phyloP scores from a whole-genome alignment of 2,113 vertebrate genomes.

The Cranoglanis bouderius region DNA sequence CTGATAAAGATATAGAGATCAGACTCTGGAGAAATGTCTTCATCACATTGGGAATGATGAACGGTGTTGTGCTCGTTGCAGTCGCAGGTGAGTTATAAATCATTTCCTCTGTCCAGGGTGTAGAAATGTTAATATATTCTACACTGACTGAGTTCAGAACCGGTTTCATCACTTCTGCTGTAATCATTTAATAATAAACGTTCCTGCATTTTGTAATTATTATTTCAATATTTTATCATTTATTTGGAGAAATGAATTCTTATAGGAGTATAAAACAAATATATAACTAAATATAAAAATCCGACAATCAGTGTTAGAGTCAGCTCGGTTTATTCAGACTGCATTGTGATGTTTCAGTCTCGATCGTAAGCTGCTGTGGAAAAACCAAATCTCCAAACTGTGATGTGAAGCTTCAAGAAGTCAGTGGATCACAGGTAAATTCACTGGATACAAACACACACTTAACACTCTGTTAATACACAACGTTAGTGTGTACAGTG shows the following conservation, averaged over 20 bases:
- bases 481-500: background rate
- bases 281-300: too few relatives aligned
- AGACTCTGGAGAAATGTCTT: background rate
- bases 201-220: too few relatives aligned
- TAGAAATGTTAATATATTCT: background rate
- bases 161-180: too few relatives aligned
- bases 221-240: too few relatives aligned
- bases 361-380: background rate
- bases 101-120: background rate
- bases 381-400: background rate
- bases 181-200: too few relatives aligned
- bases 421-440: background rate
- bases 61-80: background rate
- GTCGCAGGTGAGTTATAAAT: constrained; percentile 25
- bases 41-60: background rate
- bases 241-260: too few relatives aligned
- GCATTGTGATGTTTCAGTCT: background rate
- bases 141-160: too few relatives aligned
- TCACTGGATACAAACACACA: background rate
- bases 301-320: too few relatives aligned
- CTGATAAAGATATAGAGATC: background rate
- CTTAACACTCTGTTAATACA: background rate
- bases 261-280: too few relatives aligned
- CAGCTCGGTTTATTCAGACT: background rate
- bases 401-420: background rate